Evolutionary conservation across 2,113 vertebrate genomes (phyloP).

Genomic region (Pachycephala philippinensis): DNA sequence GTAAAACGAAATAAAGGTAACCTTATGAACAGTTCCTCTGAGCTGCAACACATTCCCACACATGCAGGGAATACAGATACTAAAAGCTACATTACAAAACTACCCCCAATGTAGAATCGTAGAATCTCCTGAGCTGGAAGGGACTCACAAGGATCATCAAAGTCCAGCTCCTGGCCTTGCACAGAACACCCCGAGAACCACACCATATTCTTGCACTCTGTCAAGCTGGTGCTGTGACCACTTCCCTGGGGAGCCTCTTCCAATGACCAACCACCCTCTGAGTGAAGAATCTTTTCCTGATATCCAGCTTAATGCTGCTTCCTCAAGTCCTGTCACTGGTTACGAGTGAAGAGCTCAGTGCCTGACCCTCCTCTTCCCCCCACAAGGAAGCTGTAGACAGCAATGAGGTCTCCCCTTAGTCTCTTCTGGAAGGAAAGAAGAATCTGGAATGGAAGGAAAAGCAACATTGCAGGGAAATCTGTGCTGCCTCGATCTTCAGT

Average conservation of each 20-base stretch:
- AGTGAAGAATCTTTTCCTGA: neutral
- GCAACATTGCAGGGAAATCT: neutral
- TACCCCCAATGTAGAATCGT: neutral
- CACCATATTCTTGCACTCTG: neutral
- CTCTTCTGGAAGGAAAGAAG: neutral
- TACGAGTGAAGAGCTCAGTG: neutral
- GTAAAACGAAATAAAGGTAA: neutral
- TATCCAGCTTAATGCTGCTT: neutral
- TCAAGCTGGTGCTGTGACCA: neutral
- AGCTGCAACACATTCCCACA: neutral
- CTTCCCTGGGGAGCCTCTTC: neutral
- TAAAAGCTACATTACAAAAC: neutral
- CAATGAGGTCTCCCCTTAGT: neutral
- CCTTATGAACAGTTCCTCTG: neutral
- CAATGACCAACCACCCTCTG: neutral
- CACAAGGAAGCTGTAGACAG: neutral
- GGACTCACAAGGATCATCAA: neutral
- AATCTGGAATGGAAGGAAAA: neutral
- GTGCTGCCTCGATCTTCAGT: fast-evolving
- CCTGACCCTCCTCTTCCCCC: neutral
- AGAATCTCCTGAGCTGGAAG: neutral
- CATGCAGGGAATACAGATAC: neutral
- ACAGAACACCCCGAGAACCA: neutral
- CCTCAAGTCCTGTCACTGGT: neutral
- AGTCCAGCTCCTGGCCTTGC: neutral